Conservation (phyloP, 2,888 invertebrate genomes). For the Ochropleura leucogaster region DNA sequence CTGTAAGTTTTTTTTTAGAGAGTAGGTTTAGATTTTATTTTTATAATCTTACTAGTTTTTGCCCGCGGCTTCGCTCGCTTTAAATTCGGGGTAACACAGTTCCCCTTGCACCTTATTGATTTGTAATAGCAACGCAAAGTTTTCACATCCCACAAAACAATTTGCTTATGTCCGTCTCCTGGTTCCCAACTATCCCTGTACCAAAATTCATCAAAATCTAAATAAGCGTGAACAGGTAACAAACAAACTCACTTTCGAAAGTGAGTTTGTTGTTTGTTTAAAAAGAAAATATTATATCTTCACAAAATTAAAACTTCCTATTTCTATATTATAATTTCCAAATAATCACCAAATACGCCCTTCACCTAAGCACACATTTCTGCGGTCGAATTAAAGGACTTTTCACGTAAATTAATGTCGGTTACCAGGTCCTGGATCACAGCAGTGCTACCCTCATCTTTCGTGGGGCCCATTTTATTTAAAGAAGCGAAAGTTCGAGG, state of each 20-base stretch:
- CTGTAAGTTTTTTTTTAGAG: neutral
- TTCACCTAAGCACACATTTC: slow-evolving; percentile 40
- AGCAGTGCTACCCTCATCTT: slow-evolving; percentile 75
- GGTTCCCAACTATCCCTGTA: no score
- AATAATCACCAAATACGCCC: slow-evolving; percentile 32
- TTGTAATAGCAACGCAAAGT: no score
- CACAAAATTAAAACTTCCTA: neutral
- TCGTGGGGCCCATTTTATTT: slow-evolving; percentile 80
- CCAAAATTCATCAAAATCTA: no score
- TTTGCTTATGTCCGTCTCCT: no score
- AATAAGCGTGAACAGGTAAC: no score
- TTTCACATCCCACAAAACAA: no score
- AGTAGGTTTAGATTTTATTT: neutral
- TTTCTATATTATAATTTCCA: neutral
- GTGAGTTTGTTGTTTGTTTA: no score
- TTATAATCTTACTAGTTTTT: no score
- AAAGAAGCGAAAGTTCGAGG: slow-evolving; percentile 82
- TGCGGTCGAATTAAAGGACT: slow-evolving; percentile 54
- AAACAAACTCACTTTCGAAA: no score
- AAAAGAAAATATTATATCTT: neutral
- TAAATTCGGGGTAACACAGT: no score
- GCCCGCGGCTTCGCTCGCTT: no score
- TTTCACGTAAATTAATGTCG: slow-evolving; percentile 62
- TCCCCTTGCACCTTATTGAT: no score
- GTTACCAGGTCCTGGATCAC: slow-evolving; percentile 66